Conservation (phyloP, 2,888 invertebrate genomes). For the Eutolmus rufibarbis region DNA sequence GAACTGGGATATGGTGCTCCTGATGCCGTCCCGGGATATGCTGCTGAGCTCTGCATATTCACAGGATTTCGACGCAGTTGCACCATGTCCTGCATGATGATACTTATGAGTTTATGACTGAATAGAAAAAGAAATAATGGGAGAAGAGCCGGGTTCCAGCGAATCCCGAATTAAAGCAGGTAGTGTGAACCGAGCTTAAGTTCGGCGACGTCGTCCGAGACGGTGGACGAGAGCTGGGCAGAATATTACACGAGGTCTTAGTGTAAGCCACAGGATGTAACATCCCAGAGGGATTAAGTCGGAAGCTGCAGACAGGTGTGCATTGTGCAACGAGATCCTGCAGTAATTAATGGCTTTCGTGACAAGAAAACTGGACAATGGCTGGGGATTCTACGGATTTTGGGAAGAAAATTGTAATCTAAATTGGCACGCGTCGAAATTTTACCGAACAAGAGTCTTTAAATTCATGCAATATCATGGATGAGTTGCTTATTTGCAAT, state of each 20-base stretch:
- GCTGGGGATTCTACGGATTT: background rate
- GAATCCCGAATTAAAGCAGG: background rate
- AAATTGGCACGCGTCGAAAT: background rate
- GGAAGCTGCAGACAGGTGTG: background rate
- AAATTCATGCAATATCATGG: background rate
- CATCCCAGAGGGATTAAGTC: background rate
- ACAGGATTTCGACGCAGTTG: background rate
- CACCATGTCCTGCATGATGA: background rate
- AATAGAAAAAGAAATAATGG: background rate
- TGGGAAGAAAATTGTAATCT: background rate
- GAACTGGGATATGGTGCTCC: background rate
- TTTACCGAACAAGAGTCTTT: background rate
- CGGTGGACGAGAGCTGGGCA: background rate
- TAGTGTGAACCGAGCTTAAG: background rate
- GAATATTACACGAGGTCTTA: background rate
- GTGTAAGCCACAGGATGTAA: background rate
- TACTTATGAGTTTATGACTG: background rate
- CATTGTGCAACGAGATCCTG: background rate
- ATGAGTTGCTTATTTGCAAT: background rate
- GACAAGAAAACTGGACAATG: background rate
- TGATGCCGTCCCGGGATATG: background rate
- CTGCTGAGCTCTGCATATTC: background rate
- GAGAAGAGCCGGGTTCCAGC: background rate
- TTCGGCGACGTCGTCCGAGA: background rate
- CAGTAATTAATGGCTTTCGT: background rate